Evolutionary conservation across 2,888 invertebrate species (phyloP), one percentile per base, ranked within the genome.

Genomic region (Meghimatium bilineatum): DNA sequence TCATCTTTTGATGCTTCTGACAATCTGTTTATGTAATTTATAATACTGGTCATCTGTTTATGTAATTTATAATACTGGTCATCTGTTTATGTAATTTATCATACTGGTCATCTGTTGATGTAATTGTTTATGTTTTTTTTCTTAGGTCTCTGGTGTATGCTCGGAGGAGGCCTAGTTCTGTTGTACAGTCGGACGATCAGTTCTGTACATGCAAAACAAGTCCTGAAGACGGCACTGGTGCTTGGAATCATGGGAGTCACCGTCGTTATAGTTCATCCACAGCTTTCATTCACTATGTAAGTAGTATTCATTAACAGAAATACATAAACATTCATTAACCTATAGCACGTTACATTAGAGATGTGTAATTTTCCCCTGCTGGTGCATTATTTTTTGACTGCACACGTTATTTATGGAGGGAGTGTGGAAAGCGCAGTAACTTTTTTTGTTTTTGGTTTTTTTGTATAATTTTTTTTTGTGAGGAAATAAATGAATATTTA

Each of bases 141-240:
- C 87, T 44, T 84, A 91, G 91, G 90, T 72, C 83, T 91, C n/a
- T 89, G 90, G 88, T 88, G 89, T 34, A 85, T 89, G 34, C 67
- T 89, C n/a, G 88, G 90, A 82, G 90, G 90, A 26, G 86, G 88
- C 14, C 86, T 89, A 80, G 84, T 88, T 14, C 82, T 91, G 44
- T 80, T 90, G 32, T 71, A 86, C 87, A 76, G 87, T 79, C 75
- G 86, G 87, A 75, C 88, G 86, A 77, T 75, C 38, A 49, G 44
- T 14, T 67, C 75, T 49, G 26, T 86, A 20, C 32, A 66, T n/a
- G n/a, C 75, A 36, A 23, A 32, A 38, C 74, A 74, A 29, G 49
- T 83, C 32, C 34, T 85, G 49, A 86, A 75, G 75, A 69, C 79
- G 80, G 80, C 85, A 20, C 44, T 78, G 17, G 63, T 77, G 17